Evolutionary conservation across 2,888 invertebrate genomes (phyloP).

Genomic region (Oeneis ivallda): DNA sequence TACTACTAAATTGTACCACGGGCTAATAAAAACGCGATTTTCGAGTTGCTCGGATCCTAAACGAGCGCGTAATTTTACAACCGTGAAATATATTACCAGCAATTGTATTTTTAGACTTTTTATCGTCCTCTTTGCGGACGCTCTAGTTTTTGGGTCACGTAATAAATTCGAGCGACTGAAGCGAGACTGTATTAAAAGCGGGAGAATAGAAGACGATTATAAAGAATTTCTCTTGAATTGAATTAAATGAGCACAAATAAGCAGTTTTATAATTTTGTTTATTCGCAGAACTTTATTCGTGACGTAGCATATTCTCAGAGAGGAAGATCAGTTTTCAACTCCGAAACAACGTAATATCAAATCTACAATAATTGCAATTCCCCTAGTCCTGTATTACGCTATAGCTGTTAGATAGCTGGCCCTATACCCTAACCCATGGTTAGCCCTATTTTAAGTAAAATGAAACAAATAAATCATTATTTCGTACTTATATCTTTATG

Average conservation of each 20-base stretch:
- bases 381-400: too few species aligned
- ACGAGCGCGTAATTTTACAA: constrained; percentile 20
- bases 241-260: constrained; percentile 2
- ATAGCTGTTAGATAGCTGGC: too few species aligned
- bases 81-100: constrained; percentile 28
- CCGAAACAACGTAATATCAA: too few species aligned
- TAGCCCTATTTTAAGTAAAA: too few species aligned
- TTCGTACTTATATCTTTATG: too few species aligned
- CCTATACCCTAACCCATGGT: too few species aligned
- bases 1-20: neutral
- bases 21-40: constrained; percentile 16
- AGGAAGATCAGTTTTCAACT: too few species aligned
- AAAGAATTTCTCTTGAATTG: neutral
- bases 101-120: constrained; percentile 36
- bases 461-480: too few species aligned
- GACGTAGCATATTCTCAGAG: neutral
- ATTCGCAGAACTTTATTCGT: neutral
- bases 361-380: too few species aligned
- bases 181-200: neutral
- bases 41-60: constrained; percentile 17
- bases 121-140: constrained; percentile 30
- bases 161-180: constrained; percentile 15
- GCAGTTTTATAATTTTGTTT: constrained; percentile 4
- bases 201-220: neutral
- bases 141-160: constrained; percentile 25